Evolutionary conservation across 1,140 invertebrate genomes (phyloP), one percentile per base, ranked within the genome.

Genomic region (Magallana gigas): DNA sequence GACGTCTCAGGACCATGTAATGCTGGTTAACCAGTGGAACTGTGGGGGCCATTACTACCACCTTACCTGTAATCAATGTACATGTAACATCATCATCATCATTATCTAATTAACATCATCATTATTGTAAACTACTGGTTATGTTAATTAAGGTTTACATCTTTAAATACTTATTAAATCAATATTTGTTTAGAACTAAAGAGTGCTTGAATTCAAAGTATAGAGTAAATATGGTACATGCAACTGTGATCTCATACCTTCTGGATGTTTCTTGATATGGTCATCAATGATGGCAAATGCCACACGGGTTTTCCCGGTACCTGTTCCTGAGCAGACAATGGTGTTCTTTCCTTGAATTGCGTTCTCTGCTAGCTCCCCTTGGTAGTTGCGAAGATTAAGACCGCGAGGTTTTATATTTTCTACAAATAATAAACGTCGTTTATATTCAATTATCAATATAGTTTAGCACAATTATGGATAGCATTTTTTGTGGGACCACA

Each of bases 241-340:
- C 1, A 48, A 4, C 36, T 23, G 5, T 64, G 9, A 84, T 18
- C 0, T 11, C 57, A 56, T 80, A 86, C 83, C 87, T 5, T 85
- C 23, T 0, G 87, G 81, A 8, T 84, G 57, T 64, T 87, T 88
- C 12, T 87, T 64, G 1, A 93, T 62, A 84, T 93, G 92, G 1
- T 91, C 56, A 18, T 86, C 83, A 5, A 93, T 90, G n/a, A 94
- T 93, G 57, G 92, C 82, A 29, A 92, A 84, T 12, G 93, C 93
- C 7, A 93, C 92, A 23, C 89, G 68, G 0, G 93, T 94, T 85
- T 94, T 94, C 36, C 93, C 93, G 11, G 90, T 90, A 7, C 93
- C 93, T 9, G 93, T 94, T 0, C 91, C 92, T 29, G 92, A 91
- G 85, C 91, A 91, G 11, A 94, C 91, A 82, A 94, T 92, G 48